Percentiles rank a stretch among this genome's conserved stretches.
phyloP scores from a whole-genome alignment of 2,888 invertebrate genomes.

The Eupithecia subfuscata region DNA sequence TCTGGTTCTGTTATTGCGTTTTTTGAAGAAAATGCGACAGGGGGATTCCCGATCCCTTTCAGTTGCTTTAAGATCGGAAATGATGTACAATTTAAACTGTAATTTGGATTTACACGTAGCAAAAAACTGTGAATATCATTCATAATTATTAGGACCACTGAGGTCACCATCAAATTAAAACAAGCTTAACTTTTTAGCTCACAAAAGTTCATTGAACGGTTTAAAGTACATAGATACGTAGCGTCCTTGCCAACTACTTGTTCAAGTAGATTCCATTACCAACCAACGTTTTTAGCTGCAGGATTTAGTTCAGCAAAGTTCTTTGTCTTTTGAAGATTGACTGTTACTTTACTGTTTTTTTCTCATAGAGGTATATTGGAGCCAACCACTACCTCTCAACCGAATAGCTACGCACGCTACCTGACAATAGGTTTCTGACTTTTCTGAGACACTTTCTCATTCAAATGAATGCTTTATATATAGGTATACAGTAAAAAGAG shows the following conservation, averaged over 20 bases:
- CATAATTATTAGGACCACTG: too few relatives aligned
- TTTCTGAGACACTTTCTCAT: background rate
- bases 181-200: constrained; percentile 1
- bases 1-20: background rate
- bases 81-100: too few relatives aligned
- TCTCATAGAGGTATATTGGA: too few relatives aligned
- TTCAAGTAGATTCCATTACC: background rate
- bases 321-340: too few relatives aligned
- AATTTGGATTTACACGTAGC: background rate
- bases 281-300: background rate
- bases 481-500: background rate
- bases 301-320: background rate
- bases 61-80: background rate
- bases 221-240: constrained; percentile 1
- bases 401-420: too few relatives aligned
- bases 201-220: constrained; percentile 7
- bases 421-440: too few relatives aligned
- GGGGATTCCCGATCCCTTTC: background rate
- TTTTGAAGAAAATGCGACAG: background rate
- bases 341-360: too few relatives aligned
- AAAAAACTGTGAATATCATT: constrained; percentile 5
- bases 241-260: background rate
- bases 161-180: constrained; percentile 4
- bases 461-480: background rate
- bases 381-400: background rate